Percentiles rank a stretch among this genome's conserved stretches.
These are phyloP conservation scores for Dusona sp. DNA, from an alignment of 2,888 invertebrate species.

Conservation along the genomic window DNA sequence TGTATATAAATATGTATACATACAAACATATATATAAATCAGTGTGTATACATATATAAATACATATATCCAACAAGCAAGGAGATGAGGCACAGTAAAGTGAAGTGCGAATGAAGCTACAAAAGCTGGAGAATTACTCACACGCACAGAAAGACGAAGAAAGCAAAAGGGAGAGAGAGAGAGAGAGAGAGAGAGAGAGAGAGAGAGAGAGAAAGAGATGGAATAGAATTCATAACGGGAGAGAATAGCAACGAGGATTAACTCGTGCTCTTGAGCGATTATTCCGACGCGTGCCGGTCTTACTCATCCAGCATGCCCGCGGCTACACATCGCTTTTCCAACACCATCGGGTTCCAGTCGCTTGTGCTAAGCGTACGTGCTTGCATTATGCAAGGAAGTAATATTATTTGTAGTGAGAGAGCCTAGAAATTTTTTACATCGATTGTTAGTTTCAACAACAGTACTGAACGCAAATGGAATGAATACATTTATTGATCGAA, in stretches of 20 bases:
- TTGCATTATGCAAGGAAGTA: slow-evolving; percentile 14
- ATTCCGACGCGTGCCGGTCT: slow-evolving; percentile 75
- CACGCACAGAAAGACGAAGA: slow-evolving; percentile 1
- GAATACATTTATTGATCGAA: background rate
- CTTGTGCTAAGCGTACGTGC: slow-evolving; percentile 59
- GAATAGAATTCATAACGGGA: slow-evolving; percentile 33
- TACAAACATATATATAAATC: background rate
- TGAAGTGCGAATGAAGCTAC: slow-evolving; percentile 51
- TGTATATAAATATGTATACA: background rate
- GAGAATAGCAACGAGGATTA: slow-evolving; percentile 70
- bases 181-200: background rate
- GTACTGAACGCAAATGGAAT: background rate
- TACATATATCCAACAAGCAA: background rate
- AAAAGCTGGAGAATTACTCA: slow-evolving; percentile 39
- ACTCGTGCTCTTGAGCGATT: slow-evolving; percentile 77
- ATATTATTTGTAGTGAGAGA: background rate
- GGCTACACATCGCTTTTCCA: slow-evolving; percentile 69
- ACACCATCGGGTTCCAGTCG: slow-evolving; percentile 60
- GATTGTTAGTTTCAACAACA: background rate
- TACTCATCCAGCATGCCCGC: slow-evolving; percentile 67
- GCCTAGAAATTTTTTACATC: slow-evolving; percentile 4
- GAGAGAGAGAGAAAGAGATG: slow-evolving; percentile 12
- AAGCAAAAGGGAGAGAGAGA: background rate
- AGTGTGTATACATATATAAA: background rate
- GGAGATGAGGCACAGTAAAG: slow-evolving; percentile 25